Evolutionary conservation across 2,113 vertebrate genomes (phyloP), one percentile per base, ranked within the genome.

Genomic region (Dolichallabes microphthalmus): DNA sequence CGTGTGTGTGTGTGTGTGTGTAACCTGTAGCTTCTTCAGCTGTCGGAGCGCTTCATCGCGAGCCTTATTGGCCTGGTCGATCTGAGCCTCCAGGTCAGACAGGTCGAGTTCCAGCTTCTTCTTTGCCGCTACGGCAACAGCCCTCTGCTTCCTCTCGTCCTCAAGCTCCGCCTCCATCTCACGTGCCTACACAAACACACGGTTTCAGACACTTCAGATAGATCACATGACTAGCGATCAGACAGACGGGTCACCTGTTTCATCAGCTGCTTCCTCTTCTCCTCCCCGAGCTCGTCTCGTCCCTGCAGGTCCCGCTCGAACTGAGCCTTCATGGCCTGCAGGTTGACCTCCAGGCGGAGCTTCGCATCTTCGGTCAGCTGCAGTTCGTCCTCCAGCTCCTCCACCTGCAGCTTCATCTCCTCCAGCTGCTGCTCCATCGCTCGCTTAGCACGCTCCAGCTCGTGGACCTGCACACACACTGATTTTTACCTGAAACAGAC

Each of bases 361-460:
- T 99, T 99, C 87, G 97, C 97, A 0, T 99, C 98, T 88, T 99
- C 98, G 0, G 98, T 99, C 87, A 97, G 95, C 94, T 99, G 98
- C 39, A 99, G 95, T 89, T 99, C 98, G 1, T 99, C 98, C 91
- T 99, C 98, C 89, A 99, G 94, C 91, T 99, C 98, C 90, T 99
- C 98, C 63, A 99, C 89, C 91, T 99, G 98, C 0, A 95, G 95
- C 88, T 94, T 96, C 97, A 98, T 99, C 94, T 99, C 98, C 86
- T 97, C 97, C 90, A 99, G 93, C 93, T 99, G 98, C 92, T 99
- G 97, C 88, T 99, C 98, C 94, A 97, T 93, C 71, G 95, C 95
- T 68, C 98, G 94, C 92, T 99, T 99, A 0, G 97, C 96, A 87
- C 96, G 96, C 93, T 99, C 98, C 93, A 99, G 94, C 91, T 99